Percentiles rank a stretch among this genome's conserved stretches.
Conservation (phyloP, 2,888 invertebrate genomes). For the Arctia plantaginis region DNA sequence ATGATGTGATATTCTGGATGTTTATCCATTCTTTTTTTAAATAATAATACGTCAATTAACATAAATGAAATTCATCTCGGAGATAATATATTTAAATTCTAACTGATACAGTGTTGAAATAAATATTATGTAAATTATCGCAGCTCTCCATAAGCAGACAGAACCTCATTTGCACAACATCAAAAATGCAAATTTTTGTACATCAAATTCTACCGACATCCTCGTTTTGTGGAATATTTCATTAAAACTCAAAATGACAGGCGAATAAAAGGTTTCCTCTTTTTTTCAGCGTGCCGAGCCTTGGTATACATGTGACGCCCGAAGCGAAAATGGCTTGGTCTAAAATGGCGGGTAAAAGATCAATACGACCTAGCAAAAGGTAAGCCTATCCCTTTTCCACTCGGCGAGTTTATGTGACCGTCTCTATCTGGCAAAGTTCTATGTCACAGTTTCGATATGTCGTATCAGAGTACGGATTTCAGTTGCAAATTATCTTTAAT, state of each 20-base stretch:
- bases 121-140: slow-evolving; percentile 51
- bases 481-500: slow-evolving; percentile 71
- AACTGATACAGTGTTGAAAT: slow-evolving; percentile 39
- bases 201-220: slow-evolving; percentile 70
- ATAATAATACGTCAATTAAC: background rate
- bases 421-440: slow-evolving; percentile 71
- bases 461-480: slow-evolving; percentile 76
- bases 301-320: slow-evolving; percentile 80
- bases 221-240: slow-evolving; percentile 76
- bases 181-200: slow-evolving; percentile 76
- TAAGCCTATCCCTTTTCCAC: slow-evolving; percentile 67
- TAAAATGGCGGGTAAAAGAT: slow-evolving; percentile 87
- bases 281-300: slow-evolving; percentile 64
- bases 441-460: slow-evolving; percentile 78
- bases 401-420: slow-evolving; percentile 37
- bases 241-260: slow-evolving; percentile 82
- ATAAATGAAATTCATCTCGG: background rate
- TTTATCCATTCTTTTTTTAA: too few species aligned
- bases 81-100: background rate
- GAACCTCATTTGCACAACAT: slow-evolving; percentile 70
- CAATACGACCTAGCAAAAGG: slow-evolving; percentile 86
- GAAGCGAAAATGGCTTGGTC: slow-evolving; percentile 81
- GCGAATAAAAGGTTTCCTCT: slow-evolving; percentile 78
- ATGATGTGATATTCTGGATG: background rate
- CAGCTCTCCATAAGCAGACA: slow-evolving; percentile 47